A percentile compares a stretch with the other conserved stretches of the same genome.
Evolutionary conservation across 1,140 invertebrate species (phyloP).

Genomic region (Ceratina japonica): DNA sequence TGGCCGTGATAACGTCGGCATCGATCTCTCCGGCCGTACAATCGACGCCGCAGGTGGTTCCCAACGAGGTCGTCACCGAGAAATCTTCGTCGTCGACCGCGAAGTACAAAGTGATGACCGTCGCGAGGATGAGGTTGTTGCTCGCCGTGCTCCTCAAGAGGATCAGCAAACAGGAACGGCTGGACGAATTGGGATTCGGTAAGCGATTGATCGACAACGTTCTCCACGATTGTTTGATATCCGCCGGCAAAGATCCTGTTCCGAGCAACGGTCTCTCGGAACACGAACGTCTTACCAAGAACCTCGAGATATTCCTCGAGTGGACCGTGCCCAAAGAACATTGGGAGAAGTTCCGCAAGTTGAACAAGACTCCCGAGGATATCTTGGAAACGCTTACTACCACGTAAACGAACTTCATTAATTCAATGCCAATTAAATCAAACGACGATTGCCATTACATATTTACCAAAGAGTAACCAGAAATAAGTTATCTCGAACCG

Average conservation of each 20-base stretch:
- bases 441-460: not conserved
- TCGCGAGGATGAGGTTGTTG: slow-evolving; percentile 88
- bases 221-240: slow-evolving; percentile 87
- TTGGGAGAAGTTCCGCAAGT: slow-evolving; percentile 87
- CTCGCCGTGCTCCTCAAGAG: slow-evolving; percentile 89
- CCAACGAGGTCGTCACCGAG: slow-evolving; percentile 84
- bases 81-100: slow-evolving; percentile 63
- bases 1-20: slow-evolving; percentile 81
- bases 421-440: not conserved
- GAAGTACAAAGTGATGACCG: slow-evolving; percentile 79
- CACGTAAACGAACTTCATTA: slow-evolving; percentile 57
- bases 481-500: not conserved
- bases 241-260: slow-evolving; percentile 85
- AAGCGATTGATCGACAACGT: slow-evolving; percentile 91
- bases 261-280: slow-evolving; percentile 80
- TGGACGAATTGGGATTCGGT: slow-evolving; percentile 89
- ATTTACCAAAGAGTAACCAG: slow-evolving; percentile 27
- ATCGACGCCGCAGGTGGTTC: not conserved
- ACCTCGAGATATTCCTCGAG: slow-evolving; percentile 88
- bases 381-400: slow-evolving; percentile 86
- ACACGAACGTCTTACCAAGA: slow-evolving; percentile 83
- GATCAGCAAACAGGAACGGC: slow-evolving; percentile 87
- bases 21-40: slow-evolving; percentile 75
- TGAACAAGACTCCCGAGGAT: slow-evolving; percentile 87
- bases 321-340: slow-evolving; percentile 89